phyloP scores from a whole-genome alignment of 1,140 invertebrate species.

The Magallana gigas region DNA sequence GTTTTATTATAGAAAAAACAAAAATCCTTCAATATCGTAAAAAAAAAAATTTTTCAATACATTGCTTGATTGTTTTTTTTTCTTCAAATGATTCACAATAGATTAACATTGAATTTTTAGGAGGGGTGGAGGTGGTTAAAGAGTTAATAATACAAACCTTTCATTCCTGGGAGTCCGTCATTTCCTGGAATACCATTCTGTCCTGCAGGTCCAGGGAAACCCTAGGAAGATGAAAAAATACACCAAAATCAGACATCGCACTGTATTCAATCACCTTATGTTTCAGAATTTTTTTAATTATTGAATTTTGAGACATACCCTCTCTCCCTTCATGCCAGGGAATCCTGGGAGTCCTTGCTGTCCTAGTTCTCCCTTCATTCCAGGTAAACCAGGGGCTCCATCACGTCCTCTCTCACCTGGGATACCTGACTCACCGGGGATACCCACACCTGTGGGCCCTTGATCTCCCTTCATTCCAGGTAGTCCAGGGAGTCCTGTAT shows the following conservation, averaged over 20 bases:
- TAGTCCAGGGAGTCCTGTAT: slow-evolving; percentile 68
- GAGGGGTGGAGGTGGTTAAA: neutral
- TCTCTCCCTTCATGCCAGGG: slow-evolving; percentile 61
- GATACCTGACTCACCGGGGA: slow-evolving; percentile 58
- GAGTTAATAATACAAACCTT: slow-evolving; percentile 39
- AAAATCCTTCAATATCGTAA: no score
- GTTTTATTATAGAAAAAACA: no score
- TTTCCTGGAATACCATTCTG: slow-evolving; percentile 47
- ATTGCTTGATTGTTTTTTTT: no score
- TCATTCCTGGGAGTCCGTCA: slow-evolving; percentile 55
- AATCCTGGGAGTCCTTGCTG: slow-evolving; percentile 63
- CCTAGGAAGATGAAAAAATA: slow-evolving; percentile 32
- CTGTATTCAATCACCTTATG: neutral
- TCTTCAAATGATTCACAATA: no score
- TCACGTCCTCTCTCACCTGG: slow-evolving; percentile 55
- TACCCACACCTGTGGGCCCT: slow-evolving; percentile 58
- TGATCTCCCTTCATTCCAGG: slow-evolving; percentile 57
- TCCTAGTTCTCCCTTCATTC: slow-evolving; percentile 61
- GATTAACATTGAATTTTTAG: no score
- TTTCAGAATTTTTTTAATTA: neutral
- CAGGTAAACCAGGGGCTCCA: slow-evolving; percentile 48
- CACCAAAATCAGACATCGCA: neutral
- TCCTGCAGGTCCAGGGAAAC: slow-evolving; percentile 60
- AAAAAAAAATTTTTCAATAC: no score
- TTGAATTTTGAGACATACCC: slow-evolving; percentile 47